These are phyloP conservation scores for Caenorhabditis wallacei DNA, from an alignment of 2,888 invertebrate genomes.

Conservation along the genomic window DNA sequence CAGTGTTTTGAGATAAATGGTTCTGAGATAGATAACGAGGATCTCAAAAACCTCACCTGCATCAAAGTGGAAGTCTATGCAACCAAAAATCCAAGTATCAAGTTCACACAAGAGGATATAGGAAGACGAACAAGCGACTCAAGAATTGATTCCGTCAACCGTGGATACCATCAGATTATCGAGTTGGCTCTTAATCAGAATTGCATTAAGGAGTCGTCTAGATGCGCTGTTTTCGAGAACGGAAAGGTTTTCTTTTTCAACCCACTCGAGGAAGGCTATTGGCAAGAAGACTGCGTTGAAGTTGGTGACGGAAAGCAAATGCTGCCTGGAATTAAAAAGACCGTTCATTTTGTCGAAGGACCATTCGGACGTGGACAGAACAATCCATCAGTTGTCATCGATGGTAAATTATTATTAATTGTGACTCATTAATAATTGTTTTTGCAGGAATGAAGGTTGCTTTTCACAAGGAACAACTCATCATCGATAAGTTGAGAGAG, in stretches of 20 bases:
- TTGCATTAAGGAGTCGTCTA: conserved; percentile 37
- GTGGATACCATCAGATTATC: conserved; percentile 43
- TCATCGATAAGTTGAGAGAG: conserved; percentile 48
- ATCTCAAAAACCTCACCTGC: conserved; percentile 11
- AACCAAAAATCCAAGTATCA: conserved; percentile 28
- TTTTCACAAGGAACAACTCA: conserved; percentile 60
- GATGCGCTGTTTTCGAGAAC: conserved; percentile 59
- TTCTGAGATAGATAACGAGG: background rate
- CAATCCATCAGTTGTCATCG: conserved; percentile 65
- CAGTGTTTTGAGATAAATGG: conserved; percentile 30
- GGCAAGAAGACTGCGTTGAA: conserved; percentile 33
- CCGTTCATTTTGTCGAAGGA: conserved; percentile 65
- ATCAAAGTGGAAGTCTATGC: conserved; percentile 54
- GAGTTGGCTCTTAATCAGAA: conserved; percentile 61
- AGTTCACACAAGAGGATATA: conserved; percentile 33
- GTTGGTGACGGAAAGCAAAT: conserved; percentile 70
- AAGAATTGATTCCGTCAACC: conserved; percentile 34
- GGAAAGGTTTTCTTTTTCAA: conserved; percentile 64
- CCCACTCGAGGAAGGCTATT: conserved; percentile 40
- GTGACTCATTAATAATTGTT: background rate
- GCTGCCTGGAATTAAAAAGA: conserved; percentile 65
- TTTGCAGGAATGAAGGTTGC: conserved; percentile 71
- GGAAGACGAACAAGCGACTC: conserved; percentile 36
- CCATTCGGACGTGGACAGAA: conserved; percentile 56
- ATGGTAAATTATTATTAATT: conserved; percentile 27